Evolutionary conservation across 2,113 vertebrate genomes (phyloP).

Genomic region (Coracopsis vasa): DNA sequence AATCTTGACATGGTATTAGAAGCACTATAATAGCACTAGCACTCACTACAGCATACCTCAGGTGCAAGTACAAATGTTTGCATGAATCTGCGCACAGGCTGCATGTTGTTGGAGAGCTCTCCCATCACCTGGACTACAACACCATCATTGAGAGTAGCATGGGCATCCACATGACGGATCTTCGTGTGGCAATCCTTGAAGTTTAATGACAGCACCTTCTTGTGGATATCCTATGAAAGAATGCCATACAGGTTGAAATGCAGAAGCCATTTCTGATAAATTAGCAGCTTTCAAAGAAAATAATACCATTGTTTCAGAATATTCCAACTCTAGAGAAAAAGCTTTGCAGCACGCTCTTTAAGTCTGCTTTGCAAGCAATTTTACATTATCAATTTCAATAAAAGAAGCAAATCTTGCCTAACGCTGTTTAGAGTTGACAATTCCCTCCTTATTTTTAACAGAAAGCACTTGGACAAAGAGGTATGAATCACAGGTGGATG

Average conservation of each 20-base stretch:
- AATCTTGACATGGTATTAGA: fast-evolving
- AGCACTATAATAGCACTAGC: neutral
- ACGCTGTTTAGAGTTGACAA: neutral
- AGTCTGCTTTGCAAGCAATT: neutral
- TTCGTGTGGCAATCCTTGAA: constrained; percentile 97
- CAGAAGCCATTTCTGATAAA: neutral
- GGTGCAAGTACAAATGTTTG: constrained; percentile 96
- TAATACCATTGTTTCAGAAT: neutral
- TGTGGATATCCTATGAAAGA: constrained; percentile 84
- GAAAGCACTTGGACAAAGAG: neutral
- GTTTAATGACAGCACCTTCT: constrained; percentile 94
- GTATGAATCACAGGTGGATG: neutral
- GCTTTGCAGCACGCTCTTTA: neutral
- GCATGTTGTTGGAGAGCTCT: constrained; percentile 96
- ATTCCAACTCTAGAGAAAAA: neutral
- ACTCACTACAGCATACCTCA: constrained; percentile 77
- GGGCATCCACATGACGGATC: constrained; percentile 95
- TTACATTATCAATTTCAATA: neutral
- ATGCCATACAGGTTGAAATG: fast-evolving
- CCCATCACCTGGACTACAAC: constrained; percentile 99
- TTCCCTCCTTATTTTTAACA: neutral
- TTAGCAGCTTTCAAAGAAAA: neutral
- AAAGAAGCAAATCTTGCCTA: neutral
- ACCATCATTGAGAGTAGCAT: constrained; percentile 93
- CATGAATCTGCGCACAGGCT: constrained; percentile 97